These are phyloP conservation scores for Sylvia borin DNA, from an alignment of 2,797 vertebrate species.

Conservation along the genomic window DNA sequence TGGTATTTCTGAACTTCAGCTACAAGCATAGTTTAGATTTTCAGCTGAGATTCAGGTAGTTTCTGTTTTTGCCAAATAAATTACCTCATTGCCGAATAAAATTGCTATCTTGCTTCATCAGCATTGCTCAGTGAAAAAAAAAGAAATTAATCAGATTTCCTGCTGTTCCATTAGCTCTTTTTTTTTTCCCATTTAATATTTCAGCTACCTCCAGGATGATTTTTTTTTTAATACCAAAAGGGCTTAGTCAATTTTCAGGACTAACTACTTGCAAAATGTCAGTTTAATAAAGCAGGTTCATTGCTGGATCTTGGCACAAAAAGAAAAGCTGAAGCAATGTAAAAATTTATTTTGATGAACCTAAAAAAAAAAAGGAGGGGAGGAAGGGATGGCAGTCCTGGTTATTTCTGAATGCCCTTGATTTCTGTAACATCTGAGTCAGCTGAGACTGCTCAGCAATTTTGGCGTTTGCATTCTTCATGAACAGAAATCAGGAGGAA, in stretches of 20 bases:
- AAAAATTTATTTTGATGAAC: constrained; percentile 55
- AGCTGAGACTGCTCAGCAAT: not conserved
- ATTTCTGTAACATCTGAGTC: not conserved
- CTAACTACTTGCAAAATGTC: constrained; percentile 69
- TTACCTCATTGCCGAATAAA: constrained; percentile 36
- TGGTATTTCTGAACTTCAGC: not conserved
- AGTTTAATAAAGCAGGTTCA: constrained; percentile 62
- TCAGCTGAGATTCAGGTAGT: constrained; percentile 8
- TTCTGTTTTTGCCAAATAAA: constrained; percentile 54
- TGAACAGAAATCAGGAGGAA: not conserved
- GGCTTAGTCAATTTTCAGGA: constrained; percentile 60
- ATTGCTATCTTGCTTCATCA: constrained; percentile 38
- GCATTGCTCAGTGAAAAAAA: not conserved
- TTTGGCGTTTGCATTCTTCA: not conserved
- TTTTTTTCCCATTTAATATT: constrained; percentile 38
- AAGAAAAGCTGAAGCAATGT: constrained; percentile 26
- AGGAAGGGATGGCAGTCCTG: not conserved
- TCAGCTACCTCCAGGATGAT: constrained; percentile 41
- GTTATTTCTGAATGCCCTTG: not conserved
- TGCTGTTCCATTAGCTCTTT: not conserved
- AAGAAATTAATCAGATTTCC: constrained; percentile 56
- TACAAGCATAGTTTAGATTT: not conserved
- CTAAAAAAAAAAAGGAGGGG: not conserved
- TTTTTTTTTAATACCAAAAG: constrained; percentile 62
- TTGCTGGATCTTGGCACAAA: constrained; percentile 26